These are phyloP conservation scores for Urophycis tenuis DNA, from an alignment of 2,797 vertebrate species.

Conservation along the genomic window DNA sequence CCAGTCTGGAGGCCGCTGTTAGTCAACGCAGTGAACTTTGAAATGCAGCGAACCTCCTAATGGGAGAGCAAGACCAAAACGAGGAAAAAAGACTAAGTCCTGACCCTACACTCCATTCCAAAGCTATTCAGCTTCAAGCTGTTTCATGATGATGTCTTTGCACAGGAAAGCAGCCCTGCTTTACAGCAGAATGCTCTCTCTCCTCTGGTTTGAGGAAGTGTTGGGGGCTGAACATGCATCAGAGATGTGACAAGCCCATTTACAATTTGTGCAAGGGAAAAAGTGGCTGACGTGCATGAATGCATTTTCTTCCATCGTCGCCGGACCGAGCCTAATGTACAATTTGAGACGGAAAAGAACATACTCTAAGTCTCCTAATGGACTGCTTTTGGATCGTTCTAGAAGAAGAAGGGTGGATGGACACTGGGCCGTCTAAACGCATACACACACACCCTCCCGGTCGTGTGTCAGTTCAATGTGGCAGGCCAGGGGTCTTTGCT, in stretches of 20 bases:
- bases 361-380: neutral
- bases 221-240: neutral
- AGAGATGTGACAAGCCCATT: neutral
- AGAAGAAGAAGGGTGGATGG: neutral
- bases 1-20: too few species aligned
- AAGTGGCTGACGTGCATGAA: too few species aligned
- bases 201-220: neutral
- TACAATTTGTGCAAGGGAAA: neutral
- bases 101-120: neutral
- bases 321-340: neutral
- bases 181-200: neutral
- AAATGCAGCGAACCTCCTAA: neutral
- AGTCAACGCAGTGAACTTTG: too few species aligned
- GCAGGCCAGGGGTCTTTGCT: conserved; percentile 10
- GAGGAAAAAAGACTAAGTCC: neutral
- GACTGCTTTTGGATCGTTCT: neutral
- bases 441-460: neutral
- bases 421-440: neutral
- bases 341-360: neutral
- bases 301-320: neutral
- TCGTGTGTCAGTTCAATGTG: neutral
- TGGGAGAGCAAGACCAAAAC: neutral
- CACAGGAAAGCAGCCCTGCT: neutral
- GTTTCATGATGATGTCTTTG: neutral
- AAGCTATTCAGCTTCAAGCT: neutral